Conservation (phyloP, 2,113 vertebrate genomes). For the Malurus melanocephalus region DNA sequence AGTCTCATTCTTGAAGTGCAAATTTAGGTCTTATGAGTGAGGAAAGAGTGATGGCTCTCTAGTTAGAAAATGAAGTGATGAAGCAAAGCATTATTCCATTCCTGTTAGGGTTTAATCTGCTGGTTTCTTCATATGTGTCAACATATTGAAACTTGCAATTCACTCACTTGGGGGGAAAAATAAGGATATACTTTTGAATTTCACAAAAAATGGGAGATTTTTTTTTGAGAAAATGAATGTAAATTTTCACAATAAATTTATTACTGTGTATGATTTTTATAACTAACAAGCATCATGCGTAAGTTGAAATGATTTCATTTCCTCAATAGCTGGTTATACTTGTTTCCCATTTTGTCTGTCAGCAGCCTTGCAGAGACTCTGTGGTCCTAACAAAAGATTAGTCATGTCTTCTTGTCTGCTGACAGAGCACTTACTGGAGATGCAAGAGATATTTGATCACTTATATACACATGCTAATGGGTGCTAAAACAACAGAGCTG, state of each 20-base stretch:
- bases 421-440: constrained; percentile 58
- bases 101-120: background rate
- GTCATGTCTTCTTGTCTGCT: constrained; percentile 53
- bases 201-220: background rate
- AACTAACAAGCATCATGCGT: background rate
- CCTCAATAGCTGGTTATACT: constrained; percentile 52
- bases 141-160: background rate
- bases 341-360: constrained; percentile 48
- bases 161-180: background rate
- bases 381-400: constrained; percentile 45
- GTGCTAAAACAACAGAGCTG: background rate
- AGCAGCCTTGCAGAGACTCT: constrained; percentile 42
- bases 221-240: background rate
- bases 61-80: background rate
- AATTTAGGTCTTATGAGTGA: background rate
- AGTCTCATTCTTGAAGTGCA: background rate
- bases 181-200: background rate
- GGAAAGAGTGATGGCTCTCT: background rate
- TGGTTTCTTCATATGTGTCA: background rate
- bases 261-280: constrained; percentile 9
- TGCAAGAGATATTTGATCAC: constrained; percentile 42
- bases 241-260: constrained; percentile 29
- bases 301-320: constrained; percentile 54
- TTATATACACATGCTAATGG: constrained; percentile 41
- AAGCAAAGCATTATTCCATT: background rate